Evolutionary conservation across 2,888 invertebrate species (phyloP), one percentile per base, ranked within the genome.

Genomic region (Andrena minutula): DNA sequence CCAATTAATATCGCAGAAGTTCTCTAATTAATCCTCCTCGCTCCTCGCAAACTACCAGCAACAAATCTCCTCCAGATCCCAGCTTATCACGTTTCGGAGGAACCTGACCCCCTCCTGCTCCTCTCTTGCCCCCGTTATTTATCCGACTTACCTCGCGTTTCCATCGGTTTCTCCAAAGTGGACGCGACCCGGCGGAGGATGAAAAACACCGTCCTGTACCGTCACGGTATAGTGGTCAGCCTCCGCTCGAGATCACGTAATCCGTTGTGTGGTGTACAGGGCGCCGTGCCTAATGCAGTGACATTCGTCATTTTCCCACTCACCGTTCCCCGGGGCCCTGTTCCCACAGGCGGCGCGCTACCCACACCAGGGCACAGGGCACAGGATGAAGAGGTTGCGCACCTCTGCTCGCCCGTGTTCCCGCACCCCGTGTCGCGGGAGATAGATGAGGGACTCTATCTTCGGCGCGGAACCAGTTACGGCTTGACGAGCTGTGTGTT

Each of bases 401-500:
- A 68, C 73, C 82, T 63, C 82, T 77, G 82, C 77, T 64, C 77
- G 83, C 69, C 75, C 75, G 80, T 86, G 85, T 88, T 84, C 85
- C 78, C 75, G 78, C 82, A 77, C 75, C 71, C 79, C 69, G 78
- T 82, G 86, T 86, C 84, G 82, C 85, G 76, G 74, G 83, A 89
- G 89, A 91, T 89, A 83, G 89, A 91, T 88, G 89, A 88, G 85
- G 83, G 81, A 83, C 75, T 87, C 79, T 87, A 84, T 88, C 87
- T 85, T 87, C 83, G 85, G 77, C 83, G 79, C 86, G 86, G 81
- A 88, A 88, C 87, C 87, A 84, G 87, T 88, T 90, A 83, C 86
- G 65, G 84, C 81, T 86, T 88, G 90, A 89, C 88, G 89, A 89
- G 90, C 84, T 84, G 85, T 86, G 84, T 88, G 87, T 90, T 90